Evolutionary conservation across 1,140 invertebrate genomes (phyloP), one percentile per base, ranked within the genome.

Genomic region (Heliconius eleuchia): DNA sequence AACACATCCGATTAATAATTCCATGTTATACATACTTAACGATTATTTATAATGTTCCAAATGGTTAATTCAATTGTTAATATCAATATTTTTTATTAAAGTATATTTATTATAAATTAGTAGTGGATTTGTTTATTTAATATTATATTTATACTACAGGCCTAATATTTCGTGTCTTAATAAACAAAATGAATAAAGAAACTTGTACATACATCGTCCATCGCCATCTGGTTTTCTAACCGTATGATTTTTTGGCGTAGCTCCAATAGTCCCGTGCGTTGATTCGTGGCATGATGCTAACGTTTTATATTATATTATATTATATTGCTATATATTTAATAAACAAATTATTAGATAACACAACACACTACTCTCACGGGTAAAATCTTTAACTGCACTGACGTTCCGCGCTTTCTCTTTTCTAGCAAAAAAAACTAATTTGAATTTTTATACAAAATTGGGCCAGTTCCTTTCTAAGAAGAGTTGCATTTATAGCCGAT

Each of bases 381-480:
- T 89, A 88, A 88, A 89, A 90, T 89, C 88, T 87, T 76, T 73
- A 74, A 83, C 70, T 80, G 82, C 57, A 94, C 92, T 94, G 91
- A 82, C 86, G 70, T 76, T 77, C 37, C 57, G 52, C 80, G 90
- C 92, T 94, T 93, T 94, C 92, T 93, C 92, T 93, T 93, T 88
- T 78, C 86, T 77, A 71, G 87, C 89, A 92, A 91, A 80, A 91
- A 52, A 90, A 94, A 92, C 87, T 94, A 83, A 93, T 94, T 94
- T 94, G 88, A 94, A 94, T 94, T 91, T 91, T 89, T 80, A 90
- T 91, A 89, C 84, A 91, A 91, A 92, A 91, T 88, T 92, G 87
- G 90, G 85, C 84, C 87, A 90, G 73, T 70, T 74, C 75, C 79
- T 86, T 92, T 94, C 90, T 88, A 78, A 85, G 89, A 92, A 92